Conservation (phyloP, 2,113 vertebrate species). For the Campylorhamphus procurvoides region DNA sequence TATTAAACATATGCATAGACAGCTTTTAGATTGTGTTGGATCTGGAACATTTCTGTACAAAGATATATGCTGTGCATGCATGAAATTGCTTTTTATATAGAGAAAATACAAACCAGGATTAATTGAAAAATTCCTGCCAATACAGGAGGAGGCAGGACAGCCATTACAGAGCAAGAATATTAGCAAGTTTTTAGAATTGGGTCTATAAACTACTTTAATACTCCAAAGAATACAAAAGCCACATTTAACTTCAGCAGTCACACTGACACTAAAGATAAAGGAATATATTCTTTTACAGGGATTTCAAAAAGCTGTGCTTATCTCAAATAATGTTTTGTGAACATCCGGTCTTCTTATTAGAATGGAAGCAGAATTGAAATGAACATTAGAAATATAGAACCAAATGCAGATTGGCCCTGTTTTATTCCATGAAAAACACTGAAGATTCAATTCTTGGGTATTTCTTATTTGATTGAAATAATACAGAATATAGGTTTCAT, state of each 20-base stretch:
- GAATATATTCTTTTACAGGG: neutral
- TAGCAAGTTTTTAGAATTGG: neutral
- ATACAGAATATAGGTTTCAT: neutral
- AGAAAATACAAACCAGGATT: neutral
- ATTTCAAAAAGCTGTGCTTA: neutral
- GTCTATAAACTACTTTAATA: neutral
- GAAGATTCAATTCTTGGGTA: neutral
- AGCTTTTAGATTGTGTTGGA: neutral
- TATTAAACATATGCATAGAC: neutral
- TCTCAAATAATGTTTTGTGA: neutral
- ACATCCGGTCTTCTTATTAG: neutral
- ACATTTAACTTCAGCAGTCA: neutral
- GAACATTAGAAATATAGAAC: neutral
- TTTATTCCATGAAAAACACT: neutral
- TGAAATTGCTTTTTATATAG: neutral
- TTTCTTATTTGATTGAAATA: neutral
- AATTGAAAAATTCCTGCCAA: neutral
- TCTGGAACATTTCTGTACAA: neutral
- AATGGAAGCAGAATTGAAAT: neutral
- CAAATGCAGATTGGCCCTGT: neutral
- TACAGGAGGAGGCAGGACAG: neutral
- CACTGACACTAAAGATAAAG: neutral
- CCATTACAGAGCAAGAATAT: neutral
- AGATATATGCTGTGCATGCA: neutral
- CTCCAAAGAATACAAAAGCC: neutral